Conservation (phyloP, 2,888 invertebrate genomes). For the Drosophila rubida region DNA sequence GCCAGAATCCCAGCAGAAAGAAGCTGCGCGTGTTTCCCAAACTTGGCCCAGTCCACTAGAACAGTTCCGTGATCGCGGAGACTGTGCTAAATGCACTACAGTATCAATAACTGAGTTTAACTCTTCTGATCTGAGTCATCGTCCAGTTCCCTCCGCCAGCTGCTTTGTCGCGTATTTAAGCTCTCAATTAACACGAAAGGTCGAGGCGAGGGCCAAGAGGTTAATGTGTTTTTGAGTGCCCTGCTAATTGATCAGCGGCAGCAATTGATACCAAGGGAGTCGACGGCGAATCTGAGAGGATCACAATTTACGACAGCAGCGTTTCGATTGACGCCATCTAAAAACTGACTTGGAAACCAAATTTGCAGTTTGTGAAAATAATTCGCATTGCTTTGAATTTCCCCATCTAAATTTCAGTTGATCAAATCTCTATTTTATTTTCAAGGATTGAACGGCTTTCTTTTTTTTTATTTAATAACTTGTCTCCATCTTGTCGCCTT, state of each 20-base stretch:
- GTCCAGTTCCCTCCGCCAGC: slow-evolving; percentile 24
- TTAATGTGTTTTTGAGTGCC: slow-evolving; percentile 74
- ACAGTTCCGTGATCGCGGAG: slow-evolving; percentile 31
- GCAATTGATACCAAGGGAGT: background rate
- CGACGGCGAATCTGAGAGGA: background rate
- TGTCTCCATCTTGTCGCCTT: too few relatives aligned
- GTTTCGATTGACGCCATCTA: background rate
- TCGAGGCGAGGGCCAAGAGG: slow-evolving; percentile 72
- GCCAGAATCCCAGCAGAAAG: slow-evolving; percentile 1
- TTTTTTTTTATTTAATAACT: too few relatives aligned
- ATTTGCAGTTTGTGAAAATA: too few relatives aligned
- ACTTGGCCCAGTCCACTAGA: slow-evolving; percentile 3
- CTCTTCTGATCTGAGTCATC: slow-evolving; percentile 55
- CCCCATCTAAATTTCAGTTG: too few relatives aligned
- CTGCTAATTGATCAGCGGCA: slow-evolving; percentile 66
- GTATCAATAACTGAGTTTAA: slow-evolving; percentile 25
- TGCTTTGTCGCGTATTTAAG: slow-evolving; percentile 45
- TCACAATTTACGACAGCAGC: background rate
- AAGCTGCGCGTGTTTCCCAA: slow-evolving; percentile 20
- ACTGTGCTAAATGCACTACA: slow-evolving; percentile 2
- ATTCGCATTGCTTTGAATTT: too few relatives aligned
- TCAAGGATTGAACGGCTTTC: too few relatives aligned
- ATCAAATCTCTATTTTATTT: too few relatives aligned
- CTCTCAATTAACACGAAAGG: slow-evolving; percentile 67
- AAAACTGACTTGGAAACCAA: too few relatives aligned